phyloP scores from a whole-genome alignment of 2,888 invertebrate genomes.

The Tigriopus californicus region DNA sequence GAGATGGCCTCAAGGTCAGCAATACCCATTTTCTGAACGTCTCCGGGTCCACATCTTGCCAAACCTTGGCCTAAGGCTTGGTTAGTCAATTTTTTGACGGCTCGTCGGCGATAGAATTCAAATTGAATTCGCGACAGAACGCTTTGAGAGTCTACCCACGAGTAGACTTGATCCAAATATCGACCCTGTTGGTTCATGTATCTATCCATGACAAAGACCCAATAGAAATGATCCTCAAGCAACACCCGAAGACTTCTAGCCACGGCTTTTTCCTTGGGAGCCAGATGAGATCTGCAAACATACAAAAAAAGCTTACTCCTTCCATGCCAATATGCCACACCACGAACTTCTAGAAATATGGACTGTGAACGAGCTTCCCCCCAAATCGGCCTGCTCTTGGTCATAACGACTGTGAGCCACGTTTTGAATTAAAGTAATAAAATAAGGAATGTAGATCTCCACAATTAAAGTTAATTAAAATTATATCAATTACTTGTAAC shows the following conservation, averaged over 20 bases:
- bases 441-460: neutral
- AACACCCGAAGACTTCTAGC: neutral
- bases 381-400: no score
- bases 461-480: no score
- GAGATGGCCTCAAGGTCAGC: conserved; percentile 3
- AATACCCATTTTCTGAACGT: neutral
- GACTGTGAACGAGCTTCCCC: no score
- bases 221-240: conserved; percentile 6
- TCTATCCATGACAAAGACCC: neutral
- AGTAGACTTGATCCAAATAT: neutral
- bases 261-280: neutral
- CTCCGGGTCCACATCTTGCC: neutral
- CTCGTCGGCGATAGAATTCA: neutral
- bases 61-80: neutral
- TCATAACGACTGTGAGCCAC: no score
- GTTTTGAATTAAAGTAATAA: no score
- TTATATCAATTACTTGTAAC: no score
- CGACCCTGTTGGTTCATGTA: conserved; percentile 1
- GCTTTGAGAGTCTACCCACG: neutral
- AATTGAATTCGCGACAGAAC: no score
- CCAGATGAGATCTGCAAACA: neutral
- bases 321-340: neutral
- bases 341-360: no score
- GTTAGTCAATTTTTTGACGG: neutral
- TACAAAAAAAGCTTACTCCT: no score